Conservation (phyloP, 2,797 vertebrate species). For the Cyprinodon diabolis region DNA sequence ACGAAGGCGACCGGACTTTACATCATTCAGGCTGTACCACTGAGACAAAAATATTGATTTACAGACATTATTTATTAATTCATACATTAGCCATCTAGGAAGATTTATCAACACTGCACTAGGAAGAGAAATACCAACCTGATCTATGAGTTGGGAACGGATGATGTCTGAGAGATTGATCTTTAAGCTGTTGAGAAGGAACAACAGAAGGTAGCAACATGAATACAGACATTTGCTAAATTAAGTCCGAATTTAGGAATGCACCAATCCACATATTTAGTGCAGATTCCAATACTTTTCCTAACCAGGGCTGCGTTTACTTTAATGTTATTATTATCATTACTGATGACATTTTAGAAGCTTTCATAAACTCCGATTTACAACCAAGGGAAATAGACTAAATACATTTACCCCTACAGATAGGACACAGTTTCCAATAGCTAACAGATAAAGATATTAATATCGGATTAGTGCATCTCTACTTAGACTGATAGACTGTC, state of each 20-base stretch:
- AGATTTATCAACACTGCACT: not conserved
- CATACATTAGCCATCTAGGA: constrained; percentile 1
- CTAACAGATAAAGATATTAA: too few relatives aligned
- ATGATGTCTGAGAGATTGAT: constrained; percentile 82
- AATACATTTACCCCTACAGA: too few relatives aligned
- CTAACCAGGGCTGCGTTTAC: too few relatives aligned
- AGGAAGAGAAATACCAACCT: constrained; percentile 65
- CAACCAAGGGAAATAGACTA: too few relatives aligned
- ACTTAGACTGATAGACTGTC: not conserved
- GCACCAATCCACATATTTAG: too few relatives aligned
- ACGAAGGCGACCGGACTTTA: constrained; percentile 87
- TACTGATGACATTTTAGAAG: too few relatives aligned
- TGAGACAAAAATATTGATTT: constrained; percentile 53
- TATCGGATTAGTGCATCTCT: too few relatives aligned
- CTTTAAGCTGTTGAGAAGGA: constrained; percentile 75
- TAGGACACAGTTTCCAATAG: too few relatives aligned
- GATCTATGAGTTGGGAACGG: constrained; percentile 79
- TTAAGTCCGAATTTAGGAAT: not conserved
- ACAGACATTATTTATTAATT: constrained; percentile 2
- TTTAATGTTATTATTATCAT: too few relatives aligned
- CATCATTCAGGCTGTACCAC: constrained; percentile 88
- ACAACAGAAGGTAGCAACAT: not conserved
- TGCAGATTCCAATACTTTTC: too few relatives aligned
- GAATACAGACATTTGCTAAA: not conserved
- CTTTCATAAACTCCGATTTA: too few relatives aligned